Base-by-base conservation (phyloP, 2,797 vertebrate species). In the Tympanoctomys barrerae region DNA sequence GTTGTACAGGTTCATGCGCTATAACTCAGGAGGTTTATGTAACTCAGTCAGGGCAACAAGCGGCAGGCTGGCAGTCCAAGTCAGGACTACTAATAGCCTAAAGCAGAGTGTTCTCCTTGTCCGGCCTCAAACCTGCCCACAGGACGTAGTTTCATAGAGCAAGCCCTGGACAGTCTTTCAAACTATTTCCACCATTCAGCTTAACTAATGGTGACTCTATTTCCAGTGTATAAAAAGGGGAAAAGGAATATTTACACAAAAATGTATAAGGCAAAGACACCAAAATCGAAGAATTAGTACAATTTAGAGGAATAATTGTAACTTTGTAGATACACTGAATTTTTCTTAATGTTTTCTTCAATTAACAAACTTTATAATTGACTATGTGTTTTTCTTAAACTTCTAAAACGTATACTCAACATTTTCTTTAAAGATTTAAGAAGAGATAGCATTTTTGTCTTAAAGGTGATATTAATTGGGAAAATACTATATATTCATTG, bases 341-440 rank as follows among this genome's bases (percentile, higher is more conserved):
- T 93, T 82, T 73, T 61, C 4, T 68, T 54, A 19, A 68, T 26
- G 82, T 86, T 46, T 95, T 89, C 39, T 85, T 79, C 87, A 73
- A 78, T 12, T 78, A 82, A 62, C 36, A 85, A 21, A 5, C 75
- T 90, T 92, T 52, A 19, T 52, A 89, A 73, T 83, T 24, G 88
- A 80, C n/a, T 68, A 13, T 19, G 3, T 13, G 71, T 91, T 92
- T 94, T 64, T 11, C 71, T 87, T 2, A 31, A 77, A 75, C 90
- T 6, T 91, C 96, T 83, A 73, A 84, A 91, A 39, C 52, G 62
- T 89, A 68, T 6, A 64, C 66, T 94, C 54, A 92, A 61, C 39
- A 18, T 77, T 96, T 59, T 64, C 36, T 86, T 89, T 66, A 73
- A 82, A 84, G 21, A 59, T 39, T 88, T 87, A 84, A 89, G 54